Percentiles rank a stretch among this genome's conserved stretches.
These are phyloP conservation scores for Lepidostoma basale DNA, from an alignment of 1,140 invertebrate genomes.

Conservation along the genomic window DNA sequence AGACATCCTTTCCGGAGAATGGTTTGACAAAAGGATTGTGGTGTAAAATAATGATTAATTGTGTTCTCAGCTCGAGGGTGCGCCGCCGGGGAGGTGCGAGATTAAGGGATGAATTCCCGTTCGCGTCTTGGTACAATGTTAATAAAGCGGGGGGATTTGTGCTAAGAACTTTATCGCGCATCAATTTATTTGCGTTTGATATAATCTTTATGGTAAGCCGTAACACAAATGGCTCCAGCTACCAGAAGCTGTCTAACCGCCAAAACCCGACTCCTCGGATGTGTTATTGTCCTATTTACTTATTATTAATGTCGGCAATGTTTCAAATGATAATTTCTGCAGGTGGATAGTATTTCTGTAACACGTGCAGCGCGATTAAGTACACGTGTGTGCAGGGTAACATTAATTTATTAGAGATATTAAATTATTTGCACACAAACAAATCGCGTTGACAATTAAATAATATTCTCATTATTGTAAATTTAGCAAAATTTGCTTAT, in stretches of 20 bases:
- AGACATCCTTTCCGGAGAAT: conserved; percentile 29
- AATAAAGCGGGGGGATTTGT: conserved; percentile 42
- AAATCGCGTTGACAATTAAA: no score
- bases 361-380: no score
- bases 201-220: conserved; percentile 32
- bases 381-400: no score
- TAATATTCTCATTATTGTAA: no score
- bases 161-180: conserved; percentile 45
- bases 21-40: conserved; percentile 45
- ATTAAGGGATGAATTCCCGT: conserved; percentile 44
- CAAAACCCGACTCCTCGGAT: background rate
- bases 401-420: no score
- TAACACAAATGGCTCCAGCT: conserved; percentile 16
- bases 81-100: conserved; percentile 22
- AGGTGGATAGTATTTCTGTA: background rate
- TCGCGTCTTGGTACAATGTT: conserved; percentile 42
- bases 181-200: conserved; percentile 43
- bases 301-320: conserved; percentile 3
- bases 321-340: conserved; percentile 1
- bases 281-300: conserved; percentile 10
- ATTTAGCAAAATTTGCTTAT: no score
- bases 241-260: background rate
- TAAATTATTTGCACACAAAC: no score
- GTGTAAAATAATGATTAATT: conserved; percentile 47
- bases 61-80: conserved; percentile 30